Conservation (phyloP, 2,888 invertebrate genomes). For the Drosophila niveifrons region DNA sequence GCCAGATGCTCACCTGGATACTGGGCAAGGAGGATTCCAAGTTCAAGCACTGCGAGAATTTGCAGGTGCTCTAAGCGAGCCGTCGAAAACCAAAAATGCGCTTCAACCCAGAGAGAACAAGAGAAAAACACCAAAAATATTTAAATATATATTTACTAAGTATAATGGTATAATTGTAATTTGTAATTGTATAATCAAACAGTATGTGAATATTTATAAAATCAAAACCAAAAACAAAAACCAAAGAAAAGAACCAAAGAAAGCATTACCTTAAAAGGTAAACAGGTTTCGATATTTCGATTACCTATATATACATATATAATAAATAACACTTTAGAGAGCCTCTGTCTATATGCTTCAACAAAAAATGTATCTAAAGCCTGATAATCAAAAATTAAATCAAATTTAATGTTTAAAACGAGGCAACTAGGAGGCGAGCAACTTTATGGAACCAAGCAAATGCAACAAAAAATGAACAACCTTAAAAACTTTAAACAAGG, state of each 20-base stretch:
- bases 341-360: slow-evolving; percentile 17
- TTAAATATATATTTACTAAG: slow-evolving; percentile 53
- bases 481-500: slow-evolving; percentile 26
- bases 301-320: slow-evolving; percentile 14
- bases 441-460: slow-evolving; percentile 74
- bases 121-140: slow-evolving; percentile 41
- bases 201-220: slow-evolving; percentile 56
- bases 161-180: slow-evolving; percentile 40
- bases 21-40: slow-evolving; percentile 96
- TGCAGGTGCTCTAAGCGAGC: slow-evolving; percentile 91
- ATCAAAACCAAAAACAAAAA: slow-evolving; percentile 5
- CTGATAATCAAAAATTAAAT: slow-evolving; percentile 84
- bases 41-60: slow-evolving; percentile 96
- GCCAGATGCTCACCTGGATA: slow-evolving; percentile 96
- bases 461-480: slow-evolving; percentile 37
- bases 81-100: background rate
- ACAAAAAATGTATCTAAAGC: slow-evolving; percentile 58
- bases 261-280: slow-evolving; percentile 46
- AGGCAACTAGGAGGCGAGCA: slow-evolving; percentile 26
- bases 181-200: slow-evolving; percentile 37
- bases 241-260: slow-evolving; percentile 27
- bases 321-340: slow-evolving; percentile 2
- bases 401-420: slow-evolving; percentile 75
- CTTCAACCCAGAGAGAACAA: slow-evolving; percentile 11
- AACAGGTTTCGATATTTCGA: slow-evolving; percentile 70